These are phyloP conservation scores for Enteromius trimaculatus DNA, from an alignment of 2,797 vertebrate genomes.

Conservation along the genomic window DNA sequence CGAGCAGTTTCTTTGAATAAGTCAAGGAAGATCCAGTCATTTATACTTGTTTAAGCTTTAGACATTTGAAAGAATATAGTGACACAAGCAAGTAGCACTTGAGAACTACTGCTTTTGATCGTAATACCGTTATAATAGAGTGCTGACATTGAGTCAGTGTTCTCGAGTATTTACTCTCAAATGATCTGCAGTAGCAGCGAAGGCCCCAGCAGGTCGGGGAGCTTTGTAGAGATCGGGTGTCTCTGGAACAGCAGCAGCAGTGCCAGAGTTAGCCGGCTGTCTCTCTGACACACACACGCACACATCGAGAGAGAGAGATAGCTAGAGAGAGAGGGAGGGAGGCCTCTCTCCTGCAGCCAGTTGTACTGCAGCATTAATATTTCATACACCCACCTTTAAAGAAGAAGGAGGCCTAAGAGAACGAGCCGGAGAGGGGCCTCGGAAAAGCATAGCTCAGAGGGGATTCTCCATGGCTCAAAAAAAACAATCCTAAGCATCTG, in stretches of 20 bases:
- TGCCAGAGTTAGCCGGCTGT: conserved; percentile 50
- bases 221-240: conserved; percentile 57
- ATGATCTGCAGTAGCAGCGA: conserved; percentile 31
- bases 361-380: conserved; percentile 70
- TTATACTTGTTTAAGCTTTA: background rate
- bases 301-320: conserved; percentile 43
- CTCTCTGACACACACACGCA: conserved; percentile 43
- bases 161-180: conserved; percentile 31
- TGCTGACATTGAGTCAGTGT: conserved; percentile 30
- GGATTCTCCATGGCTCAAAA: conserved; percentile 48
- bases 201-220: conserved; percentile 48
- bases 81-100: background rate
- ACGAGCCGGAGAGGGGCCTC: conserved; percentile 38
- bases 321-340: conserved; percentile 39
- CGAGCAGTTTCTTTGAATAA: background rate
- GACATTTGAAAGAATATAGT: conserved; percentile 1
- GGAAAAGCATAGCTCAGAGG: conserved; percentile 45
- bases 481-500: conserved; percentile 41
- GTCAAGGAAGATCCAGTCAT: background rate
- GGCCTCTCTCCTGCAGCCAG: conserved; percentile 60
- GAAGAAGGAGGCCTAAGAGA: conserved; percentile 44
- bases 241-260: conserved; percentile 43
- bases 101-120: background rate
- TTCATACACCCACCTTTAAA: conserved; percentile 65
- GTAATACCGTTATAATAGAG: conserved; percentile 4